These are phyloP conservation scores for Xenopus tropicalis DNA, from an alignment of 2,113 vertebrate genomes.

Conservation along the genomic window DNA sequence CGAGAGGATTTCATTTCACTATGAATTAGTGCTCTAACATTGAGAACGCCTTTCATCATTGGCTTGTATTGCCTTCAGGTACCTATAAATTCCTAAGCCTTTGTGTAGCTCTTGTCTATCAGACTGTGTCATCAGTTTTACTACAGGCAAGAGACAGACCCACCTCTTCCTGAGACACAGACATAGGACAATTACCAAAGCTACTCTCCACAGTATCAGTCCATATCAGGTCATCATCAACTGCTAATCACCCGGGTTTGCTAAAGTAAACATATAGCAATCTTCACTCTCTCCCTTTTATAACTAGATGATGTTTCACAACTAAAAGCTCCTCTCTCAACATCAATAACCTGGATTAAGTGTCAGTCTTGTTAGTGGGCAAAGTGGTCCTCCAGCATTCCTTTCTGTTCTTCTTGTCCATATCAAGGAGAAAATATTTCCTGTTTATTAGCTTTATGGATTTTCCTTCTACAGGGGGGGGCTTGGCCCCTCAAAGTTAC, in stretches of 20 bases:
- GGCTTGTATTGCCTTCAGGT: slow-evolving; percentile 68
- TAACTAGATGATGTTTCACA: not conserved
- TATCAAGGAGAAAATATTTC: too few species aligned
- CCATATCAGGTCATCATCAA: slow-evolving; percentile 56
- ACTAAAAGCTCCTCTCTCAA: slow-evolving; percentile 2
- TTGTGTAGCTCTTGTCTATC: slow-evolving; percentile 70
- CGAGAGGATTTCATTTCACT: slow-evolving; percentile 60
- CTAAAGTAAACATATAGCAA: slow-evolving; percentile 4
- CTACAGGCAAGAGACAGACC: slow-evolving; percentile 66
- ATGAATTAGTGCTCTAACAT: slow-evolving; percentile 65
- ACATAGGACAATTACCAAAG: slow-evolving; percentile 66
- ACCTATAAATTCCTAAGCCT: slow-evolving; percentile 68
- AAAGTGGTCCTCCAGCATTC: not conserved
- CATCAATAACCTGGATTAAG: not conserved
- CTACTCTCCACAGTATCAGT: slow-evolving; percentile 55
- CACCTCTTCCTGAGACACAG: slow-evolving; percentile 67
- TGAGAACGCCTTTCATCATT: slow-evolving; percentile 65
- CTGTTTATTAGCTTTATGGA: too few species aligned
- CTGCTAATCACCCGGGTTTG: slow-evolving; percentile 49
- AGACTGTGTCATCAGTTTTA: slow-evolving; percentile 70
- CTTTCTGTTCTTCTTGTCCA: not conserved
- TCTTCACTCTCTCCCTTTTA: slow-evolving; percentile 42
- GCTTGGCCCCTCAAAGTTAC: too few species aligned
- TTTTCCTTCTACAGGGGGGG: too few species aligned
- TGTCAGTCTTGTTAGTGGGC: not conserved